Conservation (phyloP, 2,797 vertebrate genomes). For the Esox lucius region DNA sequence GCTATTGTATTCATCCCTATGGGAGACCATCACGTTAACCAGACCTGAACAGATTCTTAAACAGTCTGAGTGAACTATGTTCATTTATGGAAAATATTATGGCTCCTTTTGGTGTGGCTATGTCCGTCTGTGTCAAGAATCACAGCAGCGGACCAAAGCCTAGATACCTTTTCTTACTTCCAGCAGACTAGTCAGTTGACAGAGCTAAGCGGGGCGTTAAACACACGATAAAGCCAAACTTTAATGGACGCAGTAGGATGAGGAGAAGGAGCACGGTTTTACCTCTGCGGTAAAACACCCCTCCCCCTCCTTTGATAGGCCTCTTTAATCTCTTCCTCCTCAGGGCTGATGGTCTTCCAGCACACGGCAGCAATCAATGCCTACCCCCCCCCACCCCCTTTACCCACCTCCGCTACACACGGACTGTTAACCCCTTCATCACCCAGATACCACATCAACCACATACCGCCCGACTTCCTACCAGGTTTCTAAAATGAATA, state of each 20-base stretch:
- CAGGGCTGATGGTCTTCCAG: not conserved
- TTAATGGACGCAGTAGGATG: constrained; percentile 40
- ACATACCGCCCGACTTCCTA: not conserved
- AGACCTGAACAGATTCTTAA: too few relatives aligned
- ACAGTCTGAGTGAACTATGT: too few relatives aligned
- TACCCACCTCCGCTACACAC: not conserved
- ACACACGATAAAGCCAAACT: constrained; percentile 55
- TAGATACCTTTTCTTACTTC: constrained; percentile 24
- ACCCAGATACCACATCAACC: not conserved
- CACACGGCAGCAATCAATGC: too few relatives aligned
- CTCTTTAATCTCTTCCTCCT: constrained; percentile 1
- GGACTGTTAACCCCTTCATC: not conserved
- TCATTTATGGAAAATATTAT: too few relatives aligned
- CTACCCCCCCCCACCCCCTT: too few relatives aligned
- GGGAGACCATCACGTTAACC: too few relatives aligned
- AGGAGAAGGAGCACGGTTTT: not conserved
- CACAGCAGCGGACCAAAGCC: constrained; percentile 16
- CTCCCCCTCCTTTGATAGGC: not conserved
- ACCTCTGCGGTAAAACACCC: not conserved
- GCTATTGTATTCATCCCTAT: too few relatives aligned
- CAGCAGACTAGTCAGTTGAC: constrained; percentile 13
- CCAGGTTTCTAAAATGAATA: not conserved
- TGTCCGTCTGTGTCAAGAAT: not conserved
- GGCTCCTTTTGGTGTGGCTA: too few relatives aligned
- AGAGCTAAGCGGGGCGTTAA: constrained; percentile 49